Conservation (phyloP, 2,113 vertebrate species). For the Eurypyga helias region DNA sequence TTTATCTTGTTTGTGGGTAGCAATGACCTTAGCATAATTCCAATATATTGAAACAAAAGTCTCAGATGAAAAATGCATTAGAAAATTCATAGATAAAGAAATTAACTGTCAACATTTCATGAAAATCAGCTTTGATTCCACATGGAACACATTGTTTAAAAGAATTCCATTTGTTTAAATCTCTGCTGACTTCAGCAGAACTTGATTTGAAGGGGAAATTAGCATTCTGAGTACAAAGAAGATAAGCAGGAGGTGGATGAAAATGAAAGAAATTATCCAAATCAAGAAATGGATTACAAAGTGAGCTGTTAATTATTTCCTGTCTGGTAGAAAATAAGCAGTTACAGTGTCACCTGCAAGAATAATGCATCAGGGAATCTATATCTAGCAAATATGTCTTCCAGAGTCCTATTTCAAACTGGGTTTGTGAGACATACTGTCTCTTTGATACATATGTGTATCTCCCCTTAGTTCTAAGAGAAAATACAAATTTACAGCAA, state of each 20-base stretch:
- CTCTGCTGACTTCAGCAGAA: neutral
- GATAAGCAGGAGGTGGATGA: slow-evolving; percentile 6
- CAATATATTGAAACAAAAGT: neutral
- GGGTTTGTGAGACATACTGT: rapidly evolving
- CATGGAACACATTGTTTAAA: neutral
- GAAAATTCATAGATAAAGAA: neutral
- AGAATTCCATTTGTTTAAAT: neutral
- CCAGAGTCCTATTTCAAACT: neutral
- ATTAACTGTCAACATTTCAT: neutral
- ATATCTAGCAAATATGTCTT: neutral
- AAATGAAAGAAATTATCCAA: slow-evolving; percentile 33
- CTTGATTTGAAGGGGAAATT: slow-evolving; percentile 26
- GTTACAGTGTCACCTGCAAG: neutral
- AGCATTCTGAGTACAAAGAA: neutral
- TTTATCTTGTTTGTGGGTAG: neutral
- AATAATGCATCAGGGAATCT: neutral
- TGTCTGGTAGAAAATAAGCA: slow-evolving; percentile 4
- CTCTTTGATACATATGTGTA: rapidly evolving
- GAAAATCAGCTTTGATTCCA: neutral
- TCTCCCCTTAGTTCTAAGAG: neutral
- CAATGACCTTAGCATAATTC: neutral
- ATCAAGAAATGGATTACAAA: slow-evolving; percentile 37
- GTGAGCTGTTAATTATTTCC: slow-evolving; percentile 2
- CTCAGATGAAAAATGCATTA: neutral
- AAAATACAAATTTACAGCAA: neutral